Evolutionary conservation across 2,113 vertebrate genomes (phyloP), one percentile per base, ranked within the genome.

Genomic region (Petrocephalus zakoni): DNA sequence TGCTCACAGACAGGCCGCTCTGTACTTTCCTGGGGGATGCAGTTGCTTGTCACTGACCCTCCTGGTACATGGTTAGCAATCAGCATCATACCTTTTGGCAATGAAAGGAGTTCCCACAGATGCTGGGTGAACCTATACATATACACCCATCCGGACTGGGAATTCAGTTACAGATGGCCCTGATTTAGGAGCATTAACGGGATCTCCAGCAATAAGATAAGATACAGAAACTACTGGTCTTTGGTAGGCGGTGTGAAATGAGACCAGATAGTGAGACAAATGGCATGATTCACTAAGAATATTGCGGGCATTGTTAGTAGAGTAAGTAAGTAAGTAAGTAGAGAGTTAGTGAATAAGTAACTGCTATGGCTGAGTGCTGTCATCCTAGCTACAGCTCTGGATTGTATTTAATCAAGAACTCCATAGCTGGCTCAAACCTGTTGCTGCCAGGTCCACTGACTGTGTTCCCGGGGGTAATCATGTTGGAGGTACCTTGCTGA

Each of bases 31-130:
- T 53, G 2, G 13, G 2, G 85, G 64, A 53, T 42, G 52, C 84
- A 46, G 52, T 68, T 89, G 89, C 78, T 61, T 81, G 72, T 58
- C 53, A 81, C 64, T 51, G 52, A 72, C 78, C 52, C 29, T 82
- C 53, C 72, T 52, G 51, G 51, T 11, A 22, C 52, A 78, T 84
- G 42, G 34, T 58, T 84, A 61, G 29, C 78, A 61, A 61, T 83
- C 37, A 37, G 1, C 42, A 37, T 37, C 55, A 22, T 78, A 61
- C 78, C 78, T 10, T 19, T 87, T 87, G 64, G 64, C 87, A 22
- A 22, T 52, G 46, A 52, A 88, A 83, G 78, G 37, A 58, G 11
- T 88, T 83, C 37, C 53, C 52, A 75, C n/a, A 58, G 88, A 53
- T 42, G 15, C 56, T 17, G 42, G 72, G 29, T 29, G 53, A 47